Percentiles rank a stretch among this genome's conserved stretches.
Evolutionary conservation across 2,797 vertebrate genomes (phyloP).

Genomic region (Tokudaia tokunoshimensis): DNA sequence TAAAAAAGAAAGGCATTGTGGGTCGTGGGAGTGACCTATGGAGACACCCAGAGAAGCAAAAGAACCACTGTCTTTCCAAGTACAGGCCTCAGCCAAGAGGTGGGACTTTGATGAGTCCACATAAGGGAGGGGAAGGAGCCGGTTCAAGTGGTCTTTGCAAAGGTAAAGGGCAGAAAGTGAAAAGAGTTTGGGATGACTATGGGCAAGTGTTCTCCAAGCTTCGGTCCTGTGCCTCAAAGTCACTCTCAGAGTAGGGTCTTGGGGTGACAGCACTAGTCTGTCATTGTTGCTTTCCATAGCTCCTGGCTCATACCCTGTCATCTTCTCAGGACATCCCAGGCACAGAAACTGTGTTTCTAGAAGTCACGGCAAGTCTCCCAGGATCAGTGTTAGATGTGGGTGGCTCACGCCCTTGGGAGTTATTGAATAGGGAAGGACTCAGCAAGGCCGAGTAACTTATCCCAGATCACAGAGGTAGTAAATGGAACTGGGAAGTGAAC

Average conservation of each 20-base stretch:
- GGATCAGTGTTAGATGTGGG: neutral
- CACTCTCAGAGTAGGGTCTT: neutral
- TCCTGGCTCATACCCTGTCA: neutral
- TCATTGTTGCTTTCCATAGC: neutral
- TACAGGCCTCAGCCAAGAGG: neutral
- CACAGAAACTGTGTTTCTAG: neutral
- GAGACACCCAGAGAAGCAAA: neutral
- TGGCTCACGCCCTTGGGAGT: neutral
- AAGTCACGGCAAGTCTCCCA: neutral
- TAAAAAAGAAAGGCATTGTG: conserved; percentile 1
- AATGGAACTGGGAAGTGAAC: neutral
- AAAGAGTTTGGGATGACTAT: neutral
- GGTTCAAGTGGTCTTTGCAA: neutral
- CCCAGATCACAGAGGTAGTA: conserved; percentile 36
- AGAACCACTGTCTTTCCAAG: neutral
- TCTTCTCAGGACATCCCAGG: rapidly evolving
- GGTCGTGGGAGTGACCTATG: neutral
- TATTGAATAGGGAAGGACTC: neutral
- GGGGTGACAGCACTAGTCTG: neutral
- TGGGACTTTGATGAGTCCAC: neutral
- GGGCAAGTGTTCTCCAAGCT: neutral
- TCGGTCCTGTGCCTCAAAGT: neutral
- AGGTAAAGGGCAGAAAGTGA: neutral
- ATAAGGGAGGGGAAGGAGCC: neutral
- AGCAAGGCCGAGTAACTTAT: neutral